A percentile compares a stretch with the other conserved stretches of the same genome.
phyloP scores from a whole-genome alignment of 2,888 invertebrate genomes.

The Brachyptera putata region DNA sequence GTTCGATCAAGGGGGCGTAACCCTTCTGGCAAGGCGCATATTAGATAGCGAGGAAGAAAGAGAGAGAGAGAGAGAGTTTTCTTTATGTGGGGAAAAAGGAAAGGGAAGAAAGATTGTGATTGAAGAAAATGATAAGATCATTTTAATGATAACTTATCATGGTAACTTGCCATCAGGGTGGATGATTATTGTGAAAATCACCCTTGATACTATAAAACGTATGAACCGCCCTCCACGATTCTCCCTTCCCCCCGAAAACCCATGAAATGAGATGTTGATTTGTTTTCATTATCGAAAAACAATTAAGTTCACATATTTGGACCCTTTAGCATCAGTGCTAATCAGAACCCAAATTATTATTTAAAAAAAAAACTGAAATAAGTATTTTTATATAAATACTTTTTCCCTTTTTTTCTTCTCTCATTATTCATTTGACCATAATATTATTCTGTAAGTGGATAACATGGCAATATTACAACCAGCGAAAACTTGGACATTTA shows the following conservation, averaged over 20 bases:
- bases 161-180: neutral
- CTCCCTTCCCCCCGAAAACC: neutral
- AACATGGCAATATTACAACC: conserved; percentile 33
- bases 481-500: conserved; percentile 33
- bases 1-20: neutral
- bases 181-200: neutral
- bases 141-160: conserved; percentile 1
- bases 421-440: conserved; percentile 17
- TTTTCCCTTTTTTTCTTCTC: conserved; percentile 13
- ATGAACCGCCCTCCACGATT: neutral
- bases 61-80: neutral
- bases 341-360: conserved; percentile 29
- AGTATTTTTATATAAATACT: conserved; percentile 26
- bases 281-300: conserved; percentile 23
- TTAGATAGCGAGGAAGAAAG: neutral
- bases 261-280: conserved; percentile 12
- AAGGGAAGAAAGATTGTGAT: neutral
- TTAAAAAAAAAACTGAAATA: conserved; percentile 25
- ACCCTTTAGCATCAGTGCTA: conserved; percentile 31
- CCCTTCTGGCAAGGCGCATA: neutral
- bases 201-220: neutral
- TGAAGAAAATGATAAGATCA: conserved; percentile 8
- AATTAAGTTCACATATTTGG: conserved; percentile 28
- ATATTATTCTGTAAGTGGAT: conserved; percentile 22
- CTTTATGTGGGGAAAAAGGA: neutral